Evolutionary conservation across 2,888 invertebrate species (phyloP).

Genomic region (Epirrhoe alternata): DNA sequence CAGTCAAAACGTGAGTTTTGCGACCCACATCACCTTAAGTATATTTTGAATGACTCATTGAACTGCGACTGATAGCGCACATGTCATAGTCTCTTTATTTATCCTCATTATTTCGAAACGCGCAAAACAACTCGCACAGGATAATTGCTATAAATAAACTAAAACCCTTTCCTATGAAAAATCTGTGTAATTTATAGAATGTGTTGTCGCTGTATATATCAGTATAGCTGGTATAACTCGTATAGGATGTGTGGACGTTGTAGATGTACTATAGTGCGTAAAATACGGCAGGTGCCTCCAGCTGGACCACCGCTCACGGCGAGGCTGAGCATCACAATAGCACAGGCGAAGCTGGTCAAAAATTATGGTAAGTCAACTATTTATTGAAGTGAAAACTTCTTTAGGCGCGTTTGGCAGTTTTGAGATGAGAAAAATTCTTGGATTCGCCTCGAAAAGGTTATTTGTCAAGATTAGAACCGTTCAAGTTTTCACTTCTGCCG

Average conservation of each 20-base stretch:
- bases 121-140: not conserved
- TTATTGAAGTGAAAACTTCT: too few species aligned
- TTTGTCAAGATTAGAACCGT: too few species aligned
- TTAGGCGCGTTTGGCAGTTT: too few species aligned
- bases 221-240: too few species aligned
- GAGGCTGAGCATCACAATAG: conserved; percentile 93
- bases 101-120: not conserved
- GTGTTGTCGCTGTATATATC: not conserved
- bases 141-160: not conserved
- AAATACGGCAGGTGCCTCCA: conserved; percentile 59
- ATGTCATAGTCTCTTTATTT: not conserved
- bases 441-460: too few species aligned
- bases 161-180: too few species aligned
- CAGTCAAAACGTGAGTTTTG: too few species aligned
- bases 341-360: conserved; percentile 95
- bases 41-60: not conserved
- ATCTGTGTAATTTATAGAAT: not conserved
- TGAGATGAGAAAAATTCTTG: too few species aligned
- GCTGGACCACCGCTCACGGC: conserved; percentile 85
- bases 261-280: not conserved
- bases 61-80: not conserved
- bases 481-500: too few species aligned
- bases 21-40: too few species aligned
- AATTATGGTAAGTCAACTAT: conserved; percentile 89
- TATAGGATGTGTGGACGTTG: not conserved